Base-by-base conservation (phyloP, 2,888 invertebrate genomes). In the Limnephilus lunatus region DNA sequence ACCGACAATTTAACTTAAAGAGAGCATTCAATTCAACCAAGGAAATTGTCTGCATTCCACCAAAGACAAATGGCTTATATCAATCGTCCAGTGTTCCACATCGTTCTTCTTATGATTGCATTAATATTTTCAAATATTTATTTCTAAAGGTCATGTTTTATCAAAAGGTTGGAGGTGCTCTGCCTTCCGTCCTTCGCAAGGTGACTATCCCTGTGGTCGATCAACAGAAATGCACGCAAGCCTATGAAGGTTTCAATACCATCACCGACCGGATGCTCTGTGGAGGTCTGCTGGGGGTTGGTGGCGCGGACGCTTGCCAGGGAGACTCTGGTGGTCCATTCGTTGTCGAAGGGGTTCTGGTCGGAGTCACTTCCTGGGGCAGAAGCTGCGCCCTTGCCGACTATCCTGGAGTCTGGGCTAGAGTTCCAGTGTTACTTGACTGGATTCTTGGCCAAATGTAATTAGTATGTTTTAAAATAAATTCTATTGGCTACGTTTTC, bases 301-400 rank as follows among this genome's bases (percentile, higher is more conserved):
- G 95, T 0, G 95, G 95, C 68, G 94, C 94, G 93, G 96, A 96
- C 92, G 95, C 96, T 2, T 96, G 96, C 92, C 96, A 96, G 95
- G 97, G 96, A 1, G 97, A 97, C 94, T 96, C 96, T 30, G 97
- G 97, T 7, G 97, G 97, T 25, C 97, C 97, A 85, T 94, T 97
- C 48, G 96, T 96, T 30, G 95, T 95, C 90, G 94, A 95, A 86
- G 95, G 95, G 82, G 94, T 94, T 90, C 94, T 97, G 85, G 94
- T 97, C 89, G 97, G 97, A 85, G 95, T 97, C 91, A 97, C 97
- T 1, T 97, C 97, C 30, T 97, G 96, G 96, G 97, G 97, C 25
- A 86, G 44, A 7, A 44, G 86, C 14, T 82, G 96, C 30, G 86
- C 86, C 9, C 25, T 32, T 35, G 31, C 85, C 9, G 85, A 85